Base-by-base conservation (phyloP, 2,888 invertebrate genomes). In the Heliconius ethilla region DNA sequence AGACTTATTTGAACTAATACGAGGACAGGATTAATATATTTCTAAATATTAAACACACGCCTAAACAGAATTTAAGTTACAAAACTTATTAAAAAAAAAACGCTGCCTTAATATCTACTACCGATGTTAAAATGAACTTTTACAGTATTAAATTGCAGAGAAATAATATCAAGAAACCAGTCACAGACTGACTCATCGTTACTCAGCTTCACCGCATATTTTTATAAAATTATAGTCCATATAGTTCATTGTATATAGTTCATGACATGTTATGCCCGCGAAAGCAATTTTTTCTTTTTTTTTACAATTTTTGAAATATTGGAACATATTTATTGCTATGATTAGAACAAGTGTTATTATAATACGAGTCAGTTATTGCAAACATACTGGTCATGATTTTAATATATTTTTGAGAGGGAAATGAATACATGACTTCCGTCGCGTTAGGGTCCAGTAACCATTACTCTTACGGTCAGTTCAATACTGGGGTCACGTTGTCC, bases 151-250 rank as follows among this genome's bases (percentile, higher is more conserved):
- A 29, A 59, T n/a, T 59, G 59, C 33, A 55, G 1, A 59, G 15
- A 59, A 59, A 10, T 33, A 72, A 22, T 22, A 72, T 37, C 59
- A 72, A 59, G 72, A 59, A 72, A 72, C 33, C 33, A 15, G 59
- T 59, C 33, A 29, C 29, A 55, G n/a, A 55, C 29, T 55, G 59
- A 72, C 11, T 72, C 33, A 59, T 72, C 59, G n/a, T 59, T 59
- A 7, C 69, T 69, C n/a, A 33, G 33, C 55, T 72, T 33, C 33
- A 29, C 27, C 29, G 29, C 70, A 59, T n/a, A 33, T 40, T 15
- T 40, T 40, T 69, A 11, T 25, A 25, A 63, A 15, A 5, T 63
- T 27, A 25, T 27, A 63, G 27, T 62, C 27, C n/a, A 62, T 62
- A 27, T 15, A 27, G 6, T 25, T 11, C 13, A 67, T 25, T 7